These are phyloP conservation scores for Karalla daura DNA, from an alignment of 2,797 vertebrate genomes.

Conservation along the genomic window DNA sequence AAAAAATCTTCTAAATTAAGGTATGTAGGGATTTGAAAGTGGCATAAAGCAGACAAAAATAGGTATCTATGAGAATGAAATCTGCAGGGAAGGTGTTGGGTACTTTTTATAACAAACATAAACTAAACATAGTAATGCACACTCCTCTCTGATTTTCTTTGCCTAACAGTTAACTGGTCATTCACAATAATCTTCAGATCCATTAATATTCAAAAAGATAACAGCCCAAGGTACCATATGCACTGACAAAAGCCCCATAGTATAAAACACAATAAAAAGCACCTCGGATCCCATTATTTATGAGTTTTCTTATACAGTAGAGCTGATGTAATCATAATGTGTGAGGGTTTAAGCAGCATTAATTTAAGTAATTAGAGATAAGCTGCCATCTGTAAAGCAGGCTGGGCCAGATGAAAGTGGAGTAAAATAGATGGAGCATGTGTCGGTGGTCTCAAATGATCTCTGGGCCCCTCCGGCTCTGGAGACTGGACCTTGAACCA, in stretches of 20 bases:
- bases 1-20: too few relatives aligned
- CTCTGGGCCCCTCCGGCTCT: conserved; percentile 69
- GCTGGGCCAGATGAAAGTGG: conserved; percentile 48
- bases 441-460: conserved; percentile 73
- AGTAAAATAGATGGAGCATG: conserved; percentile 64
- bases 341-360: conserved; percentile 9
- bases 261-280: neutral
- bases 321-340: conserved; percentile 18
- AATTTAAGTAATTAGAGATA: conserved; percentile 16
- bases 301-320: conserved; percentile 1
- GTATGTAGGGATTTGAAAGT: neutral
- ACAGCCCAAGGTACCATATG: neutral
- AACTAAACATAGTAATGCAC: too few relatives aligned
- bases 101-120: too few relatives aligned
- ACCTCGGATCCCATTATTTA: conserved; percentile 12
- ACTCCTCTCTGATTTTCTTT: neutral
- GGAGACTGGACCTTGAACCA: conserved; percentile 78
- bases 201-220: too few relatives aligned
- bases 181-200: neutral
- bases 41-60: neutral
- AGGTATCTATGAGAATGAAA: neutral
- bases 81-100: neutral
- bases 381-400: conserved; percentile 25
- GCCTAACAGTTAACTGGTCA: too few relatives aligned
- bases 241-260: too few relatives aligned